These are phyloP conservation scores for Lydus trimaculatus DNA, from an alignment of 2,888 invertebrate species.

Conservation along the genomic window DNA sequence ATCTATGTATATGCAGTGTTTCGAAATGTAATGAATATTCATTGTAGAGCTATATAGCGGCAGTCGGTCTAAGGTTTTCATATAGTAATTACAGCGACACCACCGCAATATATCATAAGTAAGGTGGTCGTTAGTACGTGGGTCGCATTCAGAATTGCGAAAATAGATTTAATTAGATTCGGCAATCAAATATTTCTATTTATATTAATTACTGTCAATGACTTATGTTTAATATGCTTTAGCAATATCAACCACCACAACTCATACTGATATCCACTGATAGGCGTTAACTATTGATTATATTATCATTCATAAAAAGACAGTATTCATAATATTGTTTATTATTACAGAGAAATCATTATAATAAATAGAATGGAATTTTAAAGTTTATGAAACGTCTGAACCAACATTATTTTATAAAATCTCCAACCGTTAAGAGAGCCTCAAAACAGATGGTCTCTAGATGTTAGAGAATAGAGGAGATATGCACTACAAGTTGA, in stretches of 20 bases:
- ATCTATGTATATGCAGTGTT: conserved; percentile 42
- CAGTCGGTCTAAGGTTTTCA: conserved; percentile 55
- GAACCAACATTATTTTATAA: conserved; percentile 9
- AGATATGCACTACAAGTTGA: conserved; percentile 52
- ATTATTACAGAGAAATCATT: no score
- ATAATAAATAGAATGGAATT: neutral
- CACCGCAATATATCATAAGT: conserved; percentile 55
- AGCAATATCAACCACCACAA: conserved; percentile 18
- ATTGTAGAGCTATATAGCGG: conserved; percentile 53
- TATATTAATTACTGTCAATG: conserved; percentile 27
- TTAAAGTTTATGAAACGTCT: neutral
- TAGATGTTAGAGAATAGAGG: conserved; percentile 22
- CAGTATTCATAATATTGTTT: no score
- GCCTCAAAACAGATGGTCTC: conserved; percentile 27
- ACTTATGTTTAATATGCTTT: conserved; percentile 19
- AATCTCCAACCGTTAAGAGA: conserved; percentile 31
- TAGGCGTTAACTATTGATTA: conserved; percentile 18
- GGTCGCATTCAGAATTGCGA: conserved; percentile 51
- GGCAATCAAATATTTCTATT: conserved; percentile 41
- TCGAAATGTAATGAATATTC: conserved; percentile 57
- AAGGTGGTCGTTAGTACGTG: conserved; percentile 53
- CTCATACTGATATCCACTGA: conserved; percentile 16
- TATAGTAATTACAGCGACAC: conserved; percentile 56
- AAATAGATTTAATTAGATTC: conserved; percentile 53
- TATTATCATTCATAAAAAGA: no score